Evolutionary conservation across 2,888 invertebrate genomes (phyloP).

Genomic region (Andrena bicolor): DNA sequence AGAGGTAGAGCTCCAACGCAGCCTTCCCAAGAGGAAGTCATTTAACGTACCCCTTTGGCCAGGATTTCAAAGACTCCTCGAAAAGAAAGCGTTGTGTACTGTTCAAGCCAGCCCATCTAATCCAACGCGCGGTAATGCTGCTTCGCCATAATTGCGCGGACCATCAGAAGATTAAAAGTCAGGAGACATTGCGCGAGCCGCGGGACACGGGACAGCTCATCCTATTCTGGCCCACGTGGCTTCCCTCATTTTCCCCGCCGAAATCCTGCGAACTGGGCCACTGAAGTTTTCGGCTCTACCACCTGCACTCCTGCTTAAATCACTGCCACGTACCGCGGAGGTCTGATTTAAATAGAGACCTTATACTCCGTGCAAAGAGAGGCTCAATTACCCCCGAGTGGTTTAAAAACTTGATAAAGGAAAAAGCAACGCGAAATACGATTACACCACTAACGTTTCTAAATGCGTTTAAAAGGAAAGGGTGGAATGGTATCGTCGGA

Average conservation of each 20-base stretch:
- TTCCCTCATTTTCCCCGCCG: not conserved
- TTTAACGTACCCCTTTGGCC: conserved; percentile 29
- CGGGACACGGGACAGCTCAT: not conserved
- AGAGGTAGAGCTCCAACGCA: not conserved
- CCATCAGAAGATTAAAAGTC: conserved; percentile 71
- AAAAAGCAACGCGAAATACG: too few relatives aligned
- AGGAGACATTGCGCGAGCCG: conserved; percentile 26
- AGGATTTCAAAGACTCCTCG: conserved; percentile 5
- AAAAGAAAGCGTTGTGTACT: conserved; percentile 15
- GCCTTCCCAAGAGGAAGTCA: not conserved
- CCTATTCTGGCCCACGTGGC: conserved; percentile 4
- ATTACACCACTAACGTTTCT: too few relatives aligned
- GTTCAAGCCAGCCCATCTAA: conserved; percentile 27
- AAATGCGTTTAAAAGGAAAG: too few relatives aligned
- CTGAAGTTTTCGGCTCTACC: not conserved
- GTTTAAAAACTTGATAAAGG: too few relatives aligned
- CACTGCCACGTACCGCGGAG: not conserved
- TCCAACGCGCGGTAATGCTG: conserved; percentile 40
- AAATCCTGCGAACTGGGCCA: conserved; percentile 33
- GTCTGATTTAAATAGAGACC: not conserved
- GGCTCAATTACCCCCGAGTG: too few relatives aligned
- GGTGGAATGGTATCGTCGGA: too few relatives aligned
- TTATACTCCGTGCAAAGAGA: too few relatives aligned
- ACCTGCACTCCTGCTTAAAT: not conserved
- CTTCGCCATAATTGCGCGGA: conserved; percentile 58